These are phyloP conservation scores for Apodemia zela DNA, from an alignment of 2,888 invertebrate species.

Conservation along the genomic window DNA sequence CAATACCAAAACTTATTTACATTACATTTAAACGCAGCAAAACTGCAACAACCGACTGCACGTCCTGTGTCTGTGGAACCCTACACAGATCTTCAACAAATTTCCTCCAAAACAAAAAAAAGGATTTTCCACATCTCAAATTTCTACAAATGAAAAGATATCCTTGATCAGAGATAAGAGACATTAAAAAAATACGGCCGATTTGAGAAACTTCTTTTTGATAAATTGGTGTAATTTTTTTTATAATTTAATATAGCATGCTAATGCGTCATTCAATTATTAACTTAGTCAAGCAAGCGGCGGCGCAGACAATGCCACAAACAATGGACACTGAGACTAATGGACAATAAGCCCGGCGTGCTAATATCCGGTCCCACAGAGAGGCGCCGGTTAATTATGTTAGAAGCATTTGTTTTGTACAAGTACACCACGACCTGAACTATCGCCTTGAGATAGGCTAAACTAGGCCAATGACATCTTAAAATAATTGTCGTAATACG, in stretches of 20 bases:
- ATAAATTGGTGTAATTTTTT: too few species aligned
- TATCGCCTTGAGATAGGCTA: conserved; percentile 3
- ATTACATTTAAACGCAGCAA: too few species aligned
- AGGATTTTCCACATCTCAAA: too few species aligned
- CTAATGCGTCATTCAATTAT: background rate
- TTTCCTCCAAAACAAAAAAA: too few species aligned
- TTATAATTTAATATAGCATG: background rate
- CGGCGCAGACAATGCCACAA: background rate
- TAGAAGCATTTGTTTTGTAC: conserved; percentile 3
- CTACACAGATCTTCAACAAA: too few species aligned
- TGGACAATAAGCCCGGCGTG: conserved; percentile 27
- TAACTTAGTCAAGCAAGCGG: background rate
- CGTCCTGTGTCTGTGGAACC: too few species aligned
- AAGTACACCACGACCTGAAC: conserved; percentile 1
- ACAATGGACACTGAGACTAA: conserved; percentile 30
- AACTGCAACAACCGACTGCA: too few species aligned
- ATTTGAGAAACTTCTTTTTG: too few species aligned
- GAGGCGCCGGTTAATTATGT: conserved; percentile 29
- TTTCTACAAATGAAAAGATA: too few species aligned
- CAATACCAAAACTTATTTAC: too few species aligned
- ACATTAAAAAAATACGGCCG: too few species aligned
- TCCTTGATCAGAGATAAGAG: too few species aligned
- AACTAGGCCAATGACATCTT: conserved; percentile 6
- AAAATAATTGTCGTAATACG: background rate
- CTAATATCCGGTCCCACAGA: conserved; percentile 30